Evolutionary conservation across 2,888 invertebrate species (phyloP), one percentile per base, ranked within the genome.

Genomic region (Melanostoma mellinum): DNA sequence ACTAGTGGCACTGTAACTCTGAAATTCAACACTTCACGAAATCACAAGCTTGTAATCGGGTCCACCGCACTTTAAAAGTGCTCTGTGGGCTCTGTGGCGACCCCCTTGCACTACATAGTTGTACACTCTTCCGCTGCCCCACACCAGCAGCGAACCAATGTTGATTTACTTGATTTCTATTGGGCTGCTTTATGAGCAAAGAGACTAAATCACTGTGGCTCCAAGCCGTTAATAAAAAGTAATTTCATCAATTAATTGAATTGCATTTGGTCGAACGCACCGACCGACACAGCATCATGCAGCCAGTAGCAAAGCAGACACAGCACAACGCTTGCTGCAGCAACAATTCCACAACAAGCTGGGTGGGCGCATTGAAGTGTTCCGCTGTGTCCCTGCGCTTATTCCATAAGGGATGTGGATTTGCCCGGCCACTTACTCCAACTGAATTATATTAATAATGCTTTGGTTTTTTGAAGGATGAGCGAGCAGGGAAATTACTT

Each of bases 211-310:
- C 76, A 61, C 40, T 63, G 50, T 10, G 58, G 50, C 67, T 74
- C 46, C 73, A 65, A 40, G 73, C 63, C 58, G 58, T 73, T 71
- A 78, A 84, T 79, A 67, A 79, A 78, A 84, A 20, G 20, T 84
- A 75, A 84, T 84, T 84, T 56, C 71, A 84, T 75, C 84, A 84
- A 84, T 79, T 84, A 84, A 84, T 84, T 84, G 71, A 84, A 84
- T 75, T 75, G 78, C 78, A 69, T 73, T 78, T 60, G 56, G 58
- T 73, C 55, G 58, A 61, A 52, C 60, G 52, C 50, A 58, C 32
- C 42, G 33, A 32, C 58, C 42, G 32, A 42, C 33, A 10, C 6
- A 32, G 58, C 20, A 56, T 35, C 20, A 8, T 0, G 20, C n/a
- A 58, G 20, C 53, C 35, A 36, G 20, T 55, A 71, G 53, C 58